phyloP scores from a whole-genome alignment of 2,797 vertebrate genomes.

The Mus spretus region DNA sequence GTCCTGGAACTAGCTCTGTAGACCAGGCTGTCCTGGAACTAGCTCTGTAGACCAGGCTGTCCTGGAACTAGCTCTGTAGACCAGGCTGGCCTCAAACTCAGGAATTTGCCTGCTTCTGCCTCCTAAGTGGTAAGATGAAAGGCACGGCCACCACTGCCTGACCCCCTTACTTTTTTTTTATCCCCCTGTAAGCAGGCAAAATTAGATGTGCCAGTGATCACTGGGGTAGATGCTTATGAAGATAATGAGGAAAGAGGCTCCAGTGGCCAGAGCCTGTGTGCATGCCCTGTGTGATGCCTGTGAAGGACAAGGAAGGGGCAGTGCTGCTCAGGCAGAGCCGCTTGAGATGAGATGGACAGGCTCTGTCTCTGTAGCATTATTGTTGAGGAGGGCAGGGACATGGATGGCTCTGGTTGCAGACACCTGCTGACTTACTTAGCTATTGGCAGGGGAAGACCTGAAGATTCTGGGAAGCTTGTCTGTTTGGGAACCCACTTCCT shows the following conservation, averaged over 20 bases:
- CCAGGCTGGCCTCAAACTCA: not conserved
- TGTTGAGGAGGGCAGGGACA: not conserved
- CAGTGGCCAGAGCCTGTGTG: not conserved
- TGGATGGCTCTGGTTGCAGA: too few relatives aligned
- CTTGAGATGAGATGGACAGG: not conserved
- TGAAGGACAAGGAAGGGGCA: not conserved
- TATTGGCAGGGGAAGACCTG: not conserved
- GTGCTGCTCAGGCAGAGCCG: too few relatives aligned
- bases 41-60: not conserved
- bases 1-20: not conserved
- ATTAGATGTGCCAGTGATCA: not conserved
- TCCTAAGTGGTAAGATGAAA: not conserved
- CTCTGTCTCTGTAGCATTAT: not conserved
- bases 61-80: not conserved
- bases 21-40: too few relatives aligned
- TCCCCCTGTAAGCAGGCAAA: conserved; percentile 5
- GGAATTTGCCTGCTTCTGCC: not conserved
- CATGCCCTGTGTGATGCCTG: not conserved
- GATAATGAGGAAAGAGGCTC: not conserved
- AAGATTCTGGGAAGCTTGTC: not conserved
- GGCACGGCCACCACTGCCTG: not conserved
- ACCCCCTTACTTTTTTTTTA: not conserved
- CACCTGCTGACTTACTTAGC: too few relatives aligned
- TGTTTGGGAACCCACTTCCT: not conserved
- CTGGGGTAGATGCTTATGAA: not conserved